A percentile compares a stretch with the other conserved stretches of the same genome.
Conservation (phyloP, 2,797 vertebrate genomes). For the Nyctibius grandis region DNA sequence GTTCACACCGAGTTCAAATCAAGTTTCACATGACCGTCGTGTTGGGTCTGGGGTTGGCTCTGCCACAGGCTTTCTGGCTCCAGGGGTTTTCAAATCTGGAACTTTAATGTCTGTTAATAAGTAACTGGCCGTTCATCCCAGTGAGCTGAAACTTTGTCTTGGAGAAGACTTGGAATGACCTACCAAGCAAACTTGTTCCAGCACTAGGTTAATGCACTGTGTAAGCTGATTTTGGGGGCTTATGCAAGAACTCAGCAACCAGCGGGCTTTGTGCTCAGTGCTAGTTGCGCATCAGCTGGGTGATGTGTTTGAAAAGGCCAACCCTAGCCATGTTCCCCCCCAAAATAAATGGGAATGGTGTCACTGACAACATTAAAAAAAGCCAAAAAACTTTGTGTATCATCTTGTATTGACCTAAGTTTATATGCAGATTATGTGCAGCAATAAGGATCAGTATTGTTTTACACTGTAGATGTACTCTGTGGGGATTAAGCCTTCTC, state of each 20-base stretch:
- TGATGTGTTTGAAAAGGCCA: not conserved
- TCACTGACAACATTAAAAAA: not conserved
- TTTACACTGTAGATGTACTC: not conserved
- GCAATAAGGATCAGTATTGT: not conserved
- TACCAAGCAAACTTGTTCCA: not conserved
- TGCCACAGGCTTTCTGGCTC: not conserved
- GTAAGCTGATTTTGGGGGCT: not conserved
- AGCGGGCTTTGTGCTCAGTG: not conserved
- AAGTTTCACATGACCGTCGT: accelerated
- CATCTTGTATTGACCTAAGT: not conserved
- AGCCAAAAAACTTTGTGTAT: not conserved
- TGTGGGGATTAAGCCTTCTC: not conserved
- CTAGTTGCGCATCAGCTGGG: accelerated
- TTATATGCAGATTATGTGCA: not conserved
- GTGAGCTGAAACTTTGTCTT: not conserved
- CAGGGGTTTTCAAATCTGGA: not conserved
- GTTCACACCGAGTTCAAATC: not conserved
- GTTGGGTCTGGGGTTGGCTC: not conserved
- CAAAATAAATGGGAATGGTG: not conserved
- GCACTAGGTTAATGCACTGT: not conserved
- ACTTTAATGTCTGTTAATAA: not conserved
- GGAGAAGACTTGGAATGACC: not conserved
- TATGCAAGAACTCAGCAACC: not conserved
- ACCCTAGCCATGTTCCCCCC: not conserved
- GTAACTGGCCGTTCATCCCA: accelerated